Evolutionary conservation across 2,888 invertebrate species (phyloP).

Genomic region (Seira musarum): DNA sequence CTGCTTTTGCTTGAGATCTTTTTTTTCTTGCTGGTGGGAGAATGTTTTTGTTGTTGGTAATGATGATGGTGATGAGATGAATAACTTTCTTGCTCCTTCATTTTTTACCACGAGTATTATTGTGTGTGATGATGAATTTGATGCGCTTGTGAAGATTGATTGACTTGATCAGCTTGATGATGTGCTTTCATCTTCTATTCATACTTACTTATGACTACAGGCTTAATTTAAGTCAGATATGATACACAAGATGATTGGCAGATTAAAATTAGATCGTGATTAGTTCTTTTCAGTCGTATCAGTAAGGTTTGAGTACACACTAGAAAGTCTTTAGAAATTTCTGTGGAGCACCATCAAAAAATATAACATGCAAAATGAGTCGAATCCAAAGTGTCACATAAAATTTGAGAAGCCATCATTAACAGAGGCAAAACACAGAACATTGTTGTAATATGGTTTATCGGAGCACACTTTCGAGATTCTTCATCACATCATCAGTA

Average conservation of each 20-base stretch:
- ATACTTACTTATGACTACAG: background rate
- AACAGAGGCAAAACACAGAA: slow-evolving; percentile 13
- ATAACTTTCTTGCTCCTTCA: background rate
- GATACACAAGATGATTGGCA: background rate
- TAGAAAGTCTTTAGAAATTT: too few species aligned
- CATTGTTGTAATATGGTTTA: too few species aligned
- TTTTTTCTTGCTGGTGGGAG: background rate
- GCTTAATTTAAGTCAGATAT: background rate
- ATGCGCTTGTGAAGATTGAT: too few species aligned
- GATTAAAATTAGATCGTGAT: background rate
- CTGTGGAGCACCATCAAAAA: background rate
- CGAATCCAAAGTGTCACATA: background rate
- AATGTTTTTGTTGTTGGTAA: background rate
- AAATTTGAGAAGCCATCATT: background rate
- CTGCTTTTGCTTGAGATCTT: background rate
- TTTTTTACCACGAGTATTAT: too few species aligned
- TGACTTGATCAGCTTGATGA: too few species aligned
- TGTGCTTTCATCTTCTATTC: too few species aligned
- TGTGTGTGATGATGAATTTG: too few species aligned
- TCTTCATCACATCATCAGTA: background rate
- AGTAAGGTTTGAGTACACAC: background rate
- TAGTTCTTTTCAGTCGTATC: background rate
- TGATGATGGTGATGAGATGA: background rate
- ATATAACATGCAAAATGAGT: background rate
- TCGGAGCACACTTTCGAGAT: slow-evolving; percentile 6